Percentiles rank a stretch among this genome's conserved stretches.
Evolutionary conservation across 2,797 vertebrate species (phyloP).

Genomic region (Enteromius viviparus): DNA sequence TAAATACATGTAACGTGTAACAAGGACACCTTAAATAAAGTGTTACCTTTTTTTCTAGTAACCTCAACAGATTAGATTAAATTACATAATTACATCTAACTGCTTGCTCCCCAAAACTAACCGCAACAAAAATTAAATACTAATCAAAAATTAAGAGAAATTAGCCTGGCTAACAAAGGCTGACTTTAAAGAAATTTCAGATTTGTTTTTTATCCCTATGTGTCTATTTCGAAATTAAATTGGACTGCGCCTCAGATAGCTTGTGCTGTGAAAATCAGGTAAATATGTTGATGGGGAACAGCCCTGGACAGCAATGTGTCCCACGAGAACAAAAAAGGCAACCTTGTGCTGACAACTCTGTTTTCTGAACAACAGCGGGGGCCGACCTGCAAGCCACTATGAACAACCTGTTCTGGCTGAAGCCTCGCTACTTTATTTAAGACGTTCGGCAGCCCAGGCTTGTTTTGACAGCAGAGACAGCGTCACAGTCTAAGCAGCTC

Average conservation of each 20-base stretch:
- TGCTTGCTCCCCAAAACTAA: background rate
- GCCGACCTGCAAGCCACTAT: slow-evolving; percentile 17
- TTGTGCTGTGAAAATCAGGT: slow-evolving; percentile 15
- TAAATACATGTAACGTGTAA: background rate
- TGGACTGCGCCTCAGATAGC: background rate
- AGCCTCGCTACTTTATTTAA: background rate
- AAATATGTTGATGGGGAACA: slow-evolving; percentile 28
- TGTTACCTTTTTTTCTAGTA: background rate
- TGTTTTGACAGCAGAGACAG: slow-evolving; percentile 28
- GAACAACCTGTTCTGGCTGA: slow-evolving; percentile 20
- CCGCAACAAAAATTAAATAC: background rate
- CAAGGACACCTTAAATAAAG: background rate
- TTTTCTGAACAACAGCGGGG: slow-evolving; percentile 38
- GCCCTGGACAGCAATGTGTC: slow-evolving; percentile 28
- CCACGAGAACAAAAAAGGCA: slow-evolving; percentile 31
- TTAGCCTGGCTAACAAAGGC: background rate
- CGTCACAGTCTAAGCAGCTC: slow-evolving; percentile 20
- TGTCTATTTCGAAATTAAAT: background rate
- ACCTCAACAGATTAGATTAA: background rate
- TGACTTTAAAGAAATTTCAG: background rate
- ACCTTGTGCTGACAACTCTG: slow-evolving; percentile 35
- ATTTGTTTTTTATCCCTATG: background rate
- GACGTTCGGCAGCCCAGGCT: background rate
- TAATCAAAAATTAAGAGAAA: background rate
- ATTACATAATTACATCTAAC: background rate